Conservation (phyloP, 2,888 invertebrate genomes). For the Odontocolon sp. region DNA sequence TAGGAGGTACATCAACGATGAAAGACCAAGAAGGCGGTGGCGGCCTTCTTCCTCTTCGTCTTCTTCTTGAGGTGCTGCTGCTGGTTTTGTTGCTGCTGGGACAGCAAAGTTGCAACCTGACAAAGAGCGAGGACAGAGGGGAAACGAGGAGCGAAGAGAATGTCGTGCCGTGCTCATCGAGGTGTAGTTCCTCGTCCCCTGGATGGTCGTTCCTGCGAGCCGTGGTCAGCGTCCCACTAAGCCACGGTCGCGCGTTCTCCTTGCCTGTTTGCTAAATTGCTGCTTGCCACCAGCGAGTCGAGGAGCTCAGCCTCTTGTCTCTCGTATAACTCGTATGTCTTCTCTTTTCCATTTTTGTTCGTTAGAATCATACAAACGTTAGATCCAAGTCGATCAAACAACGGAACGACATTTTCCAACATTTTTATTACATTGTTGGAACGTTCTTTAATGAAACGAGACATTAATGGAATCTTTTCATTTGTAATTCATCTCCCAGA, state of each 20-base stretch:
- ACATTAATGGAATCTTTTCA: background rate
- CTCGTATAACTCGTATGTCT: too few species aligned
- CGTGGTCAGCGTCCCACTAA: constrained; percentile 80
- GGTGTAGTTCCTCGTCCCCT: constrained; percentile 81
- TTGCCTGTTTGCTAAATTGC: constrained; percentile 63
- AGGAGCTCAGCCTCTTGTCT: background rate
- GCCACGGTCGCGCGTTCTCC: constrained; percentile 76
- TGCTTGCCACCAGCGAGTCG: constrained; percentile 42
- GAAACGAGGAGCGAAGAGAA: constrained; percentile 74
- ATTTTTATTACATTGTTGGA: background rate
- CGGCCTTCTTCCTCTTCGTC: constrained; percentile 29
- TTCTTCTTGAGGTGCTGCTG: constrained; percentile 54
- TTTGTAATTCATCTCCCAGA: background rate
- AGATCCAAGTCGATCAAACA: background rate
- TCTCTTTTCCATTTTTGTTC: too few species aligned
- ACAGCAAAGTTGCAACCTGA: constrained; percentile 48
- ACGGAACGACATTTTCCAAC: too few species aligned
- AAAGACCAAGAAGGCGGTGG: constrained; percentile 43
- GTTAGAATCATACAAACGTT: too few species aligned
- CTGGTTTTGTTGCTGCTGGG: constrained; percentile 31
- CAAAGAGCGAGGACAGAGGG: constrained; percentile 57
- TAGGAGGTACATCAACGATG: constrained; percentile 28
- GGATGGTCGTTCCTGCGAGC: constrained; percentile 71
- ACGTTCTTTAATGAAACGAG: background rate
- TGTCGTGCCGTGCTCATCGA: constrained; percentile 80